Conservation (phyloP, 1,140 invertebrate species). For the Euura lappo region DNA sequence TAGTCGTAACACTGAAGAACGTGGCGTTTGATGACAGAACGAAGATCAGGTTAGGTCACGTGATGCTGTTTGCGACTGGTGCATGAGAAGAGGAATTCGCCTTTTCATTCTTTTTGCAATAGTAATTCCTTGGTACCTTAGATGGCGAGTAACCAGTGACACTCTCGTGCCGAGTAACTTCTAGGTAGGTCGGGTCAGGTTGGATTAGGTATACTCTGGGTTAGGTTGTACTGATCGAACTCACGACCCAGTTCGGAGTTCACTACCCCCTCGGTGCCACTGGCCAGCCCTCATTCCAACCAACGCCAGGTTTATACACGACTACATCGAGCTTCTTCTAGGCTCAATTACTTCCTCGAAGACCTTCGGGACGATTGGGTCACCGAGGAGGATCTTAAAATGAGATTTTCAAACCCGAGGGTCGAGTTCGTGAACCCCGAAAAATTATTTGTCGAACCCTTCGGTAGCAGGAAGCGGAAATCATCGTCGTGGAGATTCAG, state of each 20-base stretch:
- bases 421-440: background rate
- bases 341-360: background rate
- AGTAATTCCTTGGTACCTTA: too few relatives aligned
- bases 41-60: background rate
- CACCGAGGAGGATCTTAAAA: background rate
- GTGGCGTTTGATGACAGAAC: background rate
- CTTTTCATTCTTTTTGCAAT: too few relatives aligned
- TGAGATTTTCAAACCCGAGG: background rate
- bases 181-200: background rate
- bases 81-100: too few relatives aligned
- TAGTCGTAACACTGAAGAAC: background rate
- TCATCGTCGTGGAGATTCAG: too few relatives aligned
- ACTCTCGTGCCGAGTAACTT: background rate
- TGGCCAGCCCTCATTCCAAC: slow-evolving; percentile 24
- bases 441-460: too few relatives aligned
- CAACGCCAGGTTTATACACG: background rate
- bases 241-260: slow-evolving; percentile 37
- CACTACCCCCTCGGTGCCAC: slow-evolving; percentile 15
- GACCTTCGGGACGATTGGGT: background rate
- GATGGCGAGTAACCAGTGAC: background rate
- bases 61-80: background rate
- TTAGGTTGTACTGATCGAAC: slow-evolving; percentile 25
- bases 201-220: background rate
- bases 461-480: too few relatives aligned
- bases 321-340: background rate